Evolutionary conservation across 1,140 invertebrate species (phyloP), one percentile per base, ranked within the genome.

Genomic region (Halesus radiatus): DNA sequence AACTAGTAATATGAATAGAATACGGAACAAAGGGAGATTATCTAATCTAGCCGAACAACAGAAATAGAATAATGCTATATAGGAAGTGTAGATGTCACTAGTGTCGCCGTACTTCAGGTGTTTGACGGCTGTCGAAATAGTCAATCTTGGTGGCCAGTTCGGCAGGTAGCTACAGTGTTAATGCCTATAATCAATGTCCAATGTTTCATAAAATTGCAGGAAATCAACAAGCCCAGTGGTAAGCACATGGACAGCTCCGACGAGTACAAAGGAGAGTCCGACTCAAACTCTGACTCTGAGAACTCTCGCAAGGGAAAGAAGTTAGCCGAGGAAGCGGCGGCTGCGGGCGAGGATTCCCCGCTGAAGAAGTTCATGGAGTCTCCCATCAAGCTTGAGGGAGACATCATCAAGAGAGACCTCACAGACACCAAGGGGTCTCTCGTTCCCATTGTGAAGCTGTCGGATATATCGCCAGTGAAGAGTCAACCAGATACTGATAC

Each of bases 201-300:
- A n/a, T n/a, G n/a, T 37, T 37, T 37, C 7, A 37, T 37, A 37
- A 37, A 37, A 37, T 60, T 70, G 18, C 83, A 90, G 89, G 89
- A 90, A 84, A 87, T 88, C 85, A 88, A 90, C 85, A 90, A 90
- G 68, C 88, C 88, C 5, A 89, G 88, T 84, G 89, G 89, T 70
- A 90, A 90, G 73, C 89, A 90, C 85, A 90, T 90, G 88, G 88
- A 90, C 82, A 90, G 89, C 72, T 89, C 89, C 3, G 89, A 90
- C 84, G 89, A 90, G 85, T 90, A 89, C 85, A 88, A 87, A 68
- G 79, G 87, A 18, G 85, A 85, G 32, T 86, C 87, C 0, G 85
- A 85, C 73, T 87, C 87, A 10, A 87, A 86, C 72, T 85, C 85
- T 1, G 87, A 86, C 76, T 85, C 85, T 0, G 86, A 86, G 26